phyloP scores from a whole-genome alignment of 2,888 invertebrate species.

The Petrolisthes cinctipes region DNA sequence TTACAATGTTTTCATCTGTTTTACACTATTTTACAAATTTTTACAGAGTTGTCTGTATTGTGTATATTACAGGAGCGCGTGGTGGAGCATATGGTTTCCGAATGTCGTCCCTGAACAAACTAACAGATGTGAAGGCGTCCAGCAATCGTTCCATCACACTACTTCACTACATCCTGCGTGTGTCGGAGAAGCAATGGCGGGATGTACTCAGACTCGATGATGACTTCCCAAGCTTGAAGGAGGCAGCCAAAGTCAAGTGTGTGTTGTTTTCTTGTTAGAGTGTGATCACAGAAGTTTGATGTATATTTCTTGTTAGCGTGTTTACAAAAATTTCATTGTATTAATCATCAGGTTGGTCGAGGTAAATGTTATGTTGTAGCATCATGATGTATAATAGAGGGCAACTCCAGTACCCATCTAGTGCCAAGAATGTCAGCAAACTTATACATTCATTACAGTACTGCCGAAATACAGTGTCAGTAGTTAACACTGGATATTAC shows the following conservation, averaged over 20 bases:
- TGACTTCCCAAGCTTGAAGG: slow-evolving; percentile 87
- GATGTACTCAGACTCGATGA: slow-evolving; percentile 90
- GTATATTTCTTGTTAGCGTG: too few species aligned
- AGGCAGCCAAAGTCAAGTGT: slow-evolving; percentile 88
- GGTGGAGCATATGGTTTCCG: slow-evolving; percentile 64
- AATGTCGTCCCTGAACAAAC: slow-evolving; percentile 86
- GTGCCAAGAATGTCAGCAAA: too few species aligned
- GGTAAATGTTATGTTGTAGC: too few species aligned
- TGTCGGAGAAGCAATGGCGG: slow-evolving; percentile 87
- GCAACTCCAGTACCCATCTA: too few species aligned
- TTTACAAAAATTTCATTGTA: too few species aligned
- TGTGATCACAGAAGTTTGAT: too few species aligned
- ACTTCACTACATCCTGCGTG: slow-evolving; percentile 88
- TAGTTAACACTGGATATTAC: too few species aligned
- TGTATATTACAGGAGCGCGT: slow-evolving; percentile 42
- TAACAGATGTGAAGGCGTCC: slow-evolving; percentile 96
- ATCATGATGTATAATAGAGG: too few species aligned
- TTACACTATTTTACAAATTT: neutral
- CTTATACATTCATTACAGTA: too few species aligned
- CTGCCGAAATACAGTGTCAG: too few species aligned
- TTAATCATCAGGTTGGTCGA: too few species aligned
- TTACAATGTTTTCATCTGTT: too few species aligned
- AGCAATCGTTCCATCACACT: slow-evolving; percentile 89
- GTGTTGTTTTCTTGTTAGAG: slow-evolving; percentile 64
- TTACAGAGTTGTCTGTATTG: neutral